Base-by-base conservation (phyloP, 2,888 invertebrate species). In the Morinoia aosen region DNA sequence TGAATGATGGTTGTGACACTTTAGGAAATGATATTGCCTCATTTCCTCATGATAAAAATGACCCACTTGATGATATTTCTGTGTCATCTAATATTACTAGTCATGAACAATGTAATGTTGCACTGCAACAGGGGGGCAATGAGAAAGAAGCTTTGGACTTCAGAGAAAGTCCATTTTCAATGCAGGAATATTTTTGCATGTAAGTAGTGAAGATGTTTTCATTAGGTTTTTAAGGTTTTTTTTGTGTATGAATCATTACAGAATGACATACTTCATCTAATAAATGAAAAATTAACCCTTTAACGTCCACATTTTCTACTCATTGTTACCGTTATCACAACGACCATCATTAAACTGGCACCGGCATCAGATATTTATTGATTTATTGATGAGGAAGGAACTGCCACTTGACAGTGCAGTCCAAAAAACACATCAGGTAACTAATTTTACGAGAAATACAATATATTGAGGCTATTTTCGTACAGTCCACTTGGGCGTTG, bases 111-210 rank as follows among this genome's bases (percentile, higher is more conserved):
- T 57, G 57, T 57, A 90, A 19, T 48, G 19, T 48, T 40, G 39
- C 40, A 16, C 16, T 39, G 90, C 90, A 90, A 33, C 57, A 57
- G 33, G 57, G 57, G 2, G 40, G 12, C 57, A 58, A 93, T 39
- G 58, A 93, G 25, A 48, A 58, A 16, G 93, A 57, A 93, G 57
- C 39, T 5, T 48, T 95, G 48, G 96, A 96, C 76, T 96, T 96
- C 95, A 96, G 96, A 58, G 96, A 96, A 88, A 95, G 95, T 48
- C 93, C 88, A 48, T 90, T 95, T 57, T 91, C 95, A 12, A 88
- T 88, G 95, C 95, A 95, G 94, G 95, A 96, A 56, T 96, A 95
- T 64, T 96, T 96, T 64, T 96, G 95, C 95, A 48, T 96, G 96
- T 96, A 91, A 95, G 96, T 76, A 76, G 33, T 33, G 0, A 76